Base-by-base conservation (phyloP, 2,797 vertebrate genomes). In the Scomberomorus guttatus region DNA sequence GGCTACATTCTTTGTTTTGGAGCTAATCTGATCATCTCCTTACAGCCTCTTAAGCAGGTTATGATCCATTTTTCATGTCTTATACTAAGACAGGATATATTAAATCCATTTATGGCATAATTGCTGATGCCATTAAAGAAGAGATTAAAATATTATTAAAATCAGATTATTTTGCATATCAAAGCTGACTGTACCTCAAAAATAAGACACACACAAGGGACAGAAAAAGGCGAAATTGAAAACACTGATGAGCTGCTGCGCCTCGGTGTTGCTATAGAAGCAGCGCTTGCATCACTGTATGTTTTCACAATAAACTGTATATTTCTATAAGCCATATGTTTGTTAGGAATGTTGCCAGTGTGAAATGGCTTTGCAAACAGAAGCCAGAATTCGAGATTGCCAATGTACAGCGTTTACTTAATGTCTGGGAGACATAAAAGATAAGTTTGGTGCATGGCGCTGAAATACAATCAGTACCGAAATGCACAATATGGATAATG, bases 81-180 rank as follows among this genome's bases (percentile, higher is more conserved):
- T 54, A 68, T 77, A 81, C 68, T 50, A 59, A 78, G 70, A 86
- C 66, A 68, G 89, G 80, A 90, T 83, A 78, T 77, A 90, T 77
- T 71, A 89, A 91, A 94, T 92, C 82, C 77, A 87, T 87, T 88
- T 80, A 89, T 64, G 54, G 58, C 67, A 86, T 87, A 91, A 91
- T 87, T 87, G 85, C 82, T 88, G 71, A 91, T 83, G 77, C 75
- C 76, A 90, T 86, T 89, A 87, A 87, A 79, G 72, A 84, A 58
- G 71, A 86, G 90, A 90, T 93, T 89, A 93, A 77, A 72, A 89
- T 81, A 81, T 88, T 74, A 87, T 90, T 87, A 79, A 91, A 85
- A 88, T 87, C 50, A n/a, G 85, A 93, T 90, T 90, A 83, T 90
- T 89, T 74, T 83, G 72, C 68, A 60, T 80, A 72, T 82, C 54